Evolutionary conservation across 2,888 invertebrate species (phyloP).

Genomic region (Augochlorella aurata): DNA sequence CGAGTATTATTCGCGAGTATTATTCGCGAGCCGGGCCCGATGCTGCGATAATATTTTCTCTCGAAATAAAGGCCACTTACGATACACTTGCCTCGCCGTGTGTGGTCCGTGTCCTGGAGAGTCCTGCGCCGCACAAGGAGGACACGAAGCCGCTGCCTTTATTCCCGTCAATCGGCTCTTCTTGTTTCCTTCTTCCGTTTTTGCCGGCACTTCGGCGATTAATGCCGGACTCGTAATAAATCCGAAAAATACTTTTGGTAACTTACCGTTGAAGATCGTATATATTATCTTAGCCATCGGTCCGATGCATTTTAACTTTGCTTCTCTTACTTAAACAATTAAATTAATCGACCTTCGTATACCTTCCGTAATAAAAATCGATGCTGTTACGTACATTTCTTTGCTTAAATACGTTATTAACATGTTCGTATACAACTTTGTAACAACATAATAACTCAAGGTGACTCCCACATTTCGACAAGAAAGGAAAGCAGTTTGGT

Average conservation of each 20-base stretch:
- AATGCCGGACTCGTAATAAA: neutral
- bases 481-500: no score
- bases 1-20: conserved; percentile 66
- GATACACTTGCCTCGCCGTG: conserved; percentile 64
- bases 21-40: conserved; percentile 52
- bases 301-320: no score
- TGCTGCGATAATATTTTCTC: conserved; percentile 78
- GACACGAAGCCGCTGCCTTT: neutral
- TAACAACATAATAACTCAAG: no score
- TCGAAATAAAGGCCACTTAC: conserved; percentile 77
- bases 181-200: conserved; percentile 4
- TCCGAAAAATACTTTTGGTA: neutral
- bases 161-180: neutral
- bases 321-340: no score
- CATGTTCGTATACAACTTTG: no score
- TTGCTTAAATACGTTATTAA: no score
- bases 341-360: no score
- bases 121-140: neutral
- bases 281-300: no score
- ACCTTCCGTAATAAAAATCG: no score
- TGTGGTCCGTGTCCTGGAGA: conserved; percentile 56
- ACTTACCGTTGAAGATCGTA: no score
- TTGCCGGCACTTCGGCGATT: neutral
- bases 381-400: no score
- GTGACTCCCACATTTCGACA: no score